Evolutionary conservation across 2,888 invertebrate species (phyloP), one percentile per base, ranked within the genome.

Genomic region (Agriotes lineatus): DNA sequence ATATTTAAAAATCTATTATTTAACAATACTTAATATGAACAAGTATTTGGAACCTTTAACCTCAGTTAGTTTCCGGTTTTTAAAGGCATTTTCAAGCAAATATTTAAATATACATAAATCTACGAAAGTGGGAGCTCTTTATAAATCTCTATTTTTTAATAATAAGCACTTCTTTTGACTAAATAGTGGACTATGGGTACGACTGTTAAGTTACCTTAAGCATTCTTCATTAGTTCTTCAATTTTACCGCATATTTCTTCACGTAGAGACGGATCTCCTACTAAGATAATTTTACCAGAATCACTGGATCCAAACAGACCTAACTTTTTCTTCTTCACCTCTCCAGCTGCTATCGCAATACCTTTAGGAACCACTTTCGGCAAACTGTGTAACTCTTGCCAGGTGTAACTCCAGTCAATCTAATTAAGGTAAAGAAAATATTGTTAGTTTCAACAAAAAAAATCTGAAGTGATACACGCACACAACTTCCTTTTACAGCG

Each of bases 391-490:
- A 96, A 85, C 77, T 95, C 95, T 64, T 87, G 85, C 93, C 94
- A 96, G 0, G 91, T 89, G 78, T 91, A 90, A 0, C 89, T 84
- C 93, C 94, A 95, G 61, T 92, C 90, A 73, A 91, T 88, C 92
- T 92, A 81, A 60, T 79, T 78, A 64, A 39, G 42, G 19, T 3
- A 37, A 9, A n/a, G 7, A 16, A 22, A 20, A 16, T 20, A n/a
- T 25, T 0, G 12, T 18, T 57, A 20, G 5, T 16, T n/a, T n/a
- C n/a, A n/a, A n/a, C n/a, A n/a, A n/a, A n/a, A n/a, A n/a, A n/a
- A n/a, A n/a, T n/a, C n/a, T n/a, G n/a, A n/a, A n/a, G n/a, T n/a
- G n/a, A n/a, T n/a, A n/a, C n/a, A n/a, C n/a, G n/a, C n/a, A n/a
- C n/a, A n/a, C n/a, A n/a, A n/a, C n/a, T n/a, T n/a, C n/a, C n/a